Conservation (phyloP, 2,888 invertebrate genomes). For the Melanostoma scalare region DNA sequence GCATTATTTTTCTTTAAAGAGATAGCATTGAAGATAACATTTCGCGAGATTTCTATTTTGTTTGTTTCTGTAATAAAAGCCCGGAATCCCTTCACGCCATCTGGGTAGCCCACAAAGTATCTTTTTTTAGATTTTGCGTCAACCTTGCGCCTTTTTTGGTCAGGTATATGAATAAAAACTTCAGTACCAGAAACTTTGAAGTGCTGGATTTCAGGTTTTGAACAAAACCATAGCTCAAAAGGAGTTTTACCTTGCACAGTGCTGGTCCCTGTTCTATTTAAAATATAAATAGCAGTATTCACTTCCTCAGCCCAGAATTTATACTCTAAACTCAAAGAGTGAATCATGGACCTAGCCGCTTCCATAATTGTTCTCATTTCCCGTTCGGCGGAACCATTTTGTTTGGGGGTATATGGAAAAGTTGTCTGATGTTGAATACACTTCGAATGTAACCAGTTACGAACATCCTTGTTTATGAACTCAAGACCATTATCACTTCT, state of each 20-base stretch:
- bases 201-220: not conserved
- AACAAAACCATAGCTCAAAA: slow-evolving; percentile 11
- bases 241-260: slow-evolving; percentile 4
- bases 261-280: not conserved
- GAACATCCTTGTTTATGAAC: not conserved
- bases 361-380: slow-evolving; percentile 12
- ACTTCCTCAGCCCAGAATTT: slow-evolving; percentile 13
- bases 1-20: no score
- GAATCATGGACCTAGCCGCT: slow-evolving; percentile 5
- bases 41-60: no score
- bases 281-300: slow-evolving; percentile 4
- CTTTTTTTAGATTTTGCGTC: slow-evolving; percentile 6
- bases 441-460: not conserved
- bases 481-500: not conserved
- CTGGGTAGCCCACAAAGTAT: not conserved
- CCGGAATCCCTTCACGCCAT: slow-evolving; percentile 4
- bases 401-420: not conserved
- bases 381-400: slow-evolving; percentile 4
- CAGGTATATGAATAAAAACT: slow-evolving; percentile 13
- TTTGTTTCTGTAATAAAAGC: no score
- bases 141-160: slow-evolving; percentile 3
- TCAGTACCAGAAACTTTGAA: slow-evolving; percentile 12
- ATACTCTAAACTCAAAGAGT: not conserved
- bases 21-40: no score
- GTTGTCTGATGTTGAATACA: not conserved